These are phyloP conservation scores for Canis aureus DNA, from an alignment of 2,113 vertebrate genomes.

Conservation along the genomic window DNA sequence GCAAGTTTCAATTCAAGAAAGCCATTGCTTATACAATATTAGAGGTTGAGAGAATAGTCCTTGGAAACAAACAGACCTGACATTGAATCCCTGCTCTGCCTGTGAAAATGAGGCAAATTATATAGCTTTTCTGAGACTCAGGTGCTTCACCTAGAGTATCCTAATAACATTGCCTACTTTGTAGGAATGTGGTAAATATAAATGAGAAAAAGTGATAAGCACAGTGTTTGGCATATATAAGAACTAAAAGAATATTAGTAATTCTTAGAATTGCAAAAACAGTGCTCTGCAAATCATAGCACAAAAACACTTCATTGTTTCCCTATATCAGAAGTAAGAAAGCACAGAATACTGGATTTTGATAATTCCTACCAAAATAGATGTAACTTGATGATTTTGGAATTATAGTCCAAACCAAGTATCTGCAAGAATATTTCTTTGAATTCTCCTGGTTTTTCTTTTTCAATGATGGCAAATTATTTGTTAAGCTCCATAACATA, in stretches of 20 bases:
- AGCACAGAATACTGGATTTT: not conserved
- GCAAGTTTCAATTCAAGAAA: not conserved
- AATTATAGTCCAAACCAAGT: not conserved
- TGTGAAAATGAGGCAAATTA: conserved; percentile 44
- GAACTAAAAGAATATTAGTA: conserved; percentile 7
- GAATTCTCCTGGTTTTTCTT: not conserved
- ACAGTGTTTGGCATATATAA: not conserved
- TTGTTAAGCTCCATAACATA: not conserved
- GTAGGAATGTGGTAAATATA: not conserved
- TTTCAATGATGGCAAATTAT: not conserved
- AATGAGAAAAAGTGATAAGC: not conserved
- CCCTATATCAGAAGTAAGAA: not conserved
- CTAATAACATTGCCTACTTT: not conserved
- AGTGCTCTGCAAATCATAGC: conserved; percentile 17
- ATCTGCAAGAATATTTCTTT: conserved; percentile 19
- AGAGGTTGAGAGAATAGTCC: not conserved
- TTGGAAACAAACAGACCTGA: not conserved
- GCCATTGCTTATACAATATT: conserved; percentile 15
- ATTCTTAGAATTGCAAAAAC: conserved; percentile 37
- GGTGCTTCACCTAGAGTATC: not conserved
- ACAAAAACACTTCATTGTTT: not conserved
- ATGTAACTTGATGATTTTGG: conserved; percentile 10
- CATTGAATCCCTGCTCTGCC: not conserved
- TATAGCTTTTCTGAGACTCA: not conserved
- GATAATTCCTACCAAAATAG: not conserved